Evolutionary conservation across 1,140 invertebrate genomes (phyloP).

Genomic region (Nixonia krombeini): DNA sequence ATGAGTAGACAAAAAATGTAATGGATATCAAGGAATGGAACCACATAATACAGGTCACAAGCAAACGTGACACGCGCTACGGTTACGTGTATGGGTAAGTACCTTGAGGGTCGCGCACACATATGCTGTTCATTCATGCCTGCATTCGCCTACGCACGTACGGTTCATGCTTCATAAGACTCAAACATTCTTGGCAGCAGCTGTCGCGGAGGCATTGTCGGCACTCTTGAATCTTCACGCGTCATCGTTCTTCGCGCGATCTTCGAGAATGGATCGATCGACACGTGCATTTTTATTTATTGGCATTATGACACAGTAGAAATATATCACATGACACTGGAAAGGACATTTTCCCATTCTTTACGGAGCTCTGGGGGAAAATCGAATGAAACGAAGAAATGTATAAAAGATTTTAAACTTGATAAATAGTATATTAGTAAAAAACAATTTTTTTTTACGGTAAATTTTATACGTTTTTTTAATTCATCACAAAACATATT

Average conservation of each 20-base stretch:
- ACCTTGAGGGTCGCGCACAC: conserved; percentile 5
- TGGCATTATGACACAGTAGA: not conserved
- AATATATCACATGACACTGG: not conserved
- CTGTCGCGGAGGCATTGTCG: conserved; percentile 40
- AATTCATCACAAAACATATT: too few species aligned
- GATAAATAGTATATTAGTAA: too few species aligned
- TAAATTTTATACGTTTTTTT: too few species aligned
- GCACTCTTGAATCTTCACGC: conserved; percentile 44
- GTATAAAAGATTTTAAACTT: too few species aligned
- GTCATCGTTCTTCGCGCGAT: conserved; percentile 25
- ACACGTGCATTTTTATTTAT: conserved; percentile 7
- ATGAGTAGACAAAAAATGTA: conserved; percentile 2
- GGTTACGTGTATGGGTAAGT: not conserved
- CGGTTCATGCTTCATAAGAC: conserved; percentile 1
- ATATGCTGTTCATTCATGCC: conserved; percentile 44
- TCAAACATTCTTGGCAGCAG: conserved; percentile 25
- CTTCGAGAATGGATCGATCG: conserved; percentile 30
- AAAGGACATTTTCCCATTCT: not conserved
- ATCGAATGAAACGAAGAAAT: too few species aligned
- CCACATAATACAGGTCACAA: conserved; percentile 5
- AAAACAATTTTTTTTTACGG: too few species aligned
- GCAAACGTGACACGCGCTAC: conserved; percentile 7
- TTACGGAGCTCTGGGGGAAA: too few species aligned
- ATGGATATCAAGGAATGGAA: not conserved
- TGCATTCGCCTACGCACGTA: conserved; percentile 30